Evolutionary conservation across 2,888 invertebrate genomes (phyloP).

Genomic region (Tholera decimalis): DNA sequence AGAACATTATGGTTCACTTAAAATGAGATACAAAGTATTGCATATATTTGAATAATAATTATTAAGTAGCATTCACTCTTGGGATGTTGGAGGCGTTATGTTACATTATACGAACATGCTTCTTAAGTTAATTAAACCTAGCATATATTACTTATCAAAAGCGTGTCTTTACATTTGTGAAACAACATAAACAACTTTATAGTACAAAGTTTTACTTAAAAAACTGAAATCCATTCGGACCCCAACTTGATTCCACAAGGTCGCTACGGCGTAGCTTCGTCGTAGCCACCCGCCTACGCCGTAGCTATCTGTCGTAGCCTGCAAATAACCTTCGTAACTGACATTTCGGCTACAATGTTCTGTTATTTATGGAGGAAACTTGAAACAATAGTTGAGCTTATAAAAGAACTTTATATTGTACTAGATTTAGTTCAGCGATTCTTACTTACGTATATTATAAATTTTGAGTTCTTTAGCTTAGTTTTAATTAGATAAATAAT

Average conservation of each 20-base stretch:
- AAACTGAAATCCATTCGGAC: constrained; percentile 13
- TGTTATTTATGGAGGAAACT: constrained; percentile 11
- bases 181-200: too few relatives aligned
- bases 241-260: constrained; percentile 18
- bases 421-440: constrained; percentile 10
- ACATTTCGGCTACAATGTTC: constrained; percentile 45
- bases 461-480: too few relatives aligned
- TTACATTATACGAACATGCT: too few relatives aligned
- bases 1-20: too few relatives aligned
- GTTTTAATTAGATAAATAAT: too few relatives aligned
- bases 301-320: constrained; percentile 54
- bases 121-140: too few relatives aligned
- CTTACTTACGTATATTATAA: not conserved
- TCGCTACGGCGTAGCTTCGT: constrained; percentile 60
- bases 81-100: too few relatives aligned
- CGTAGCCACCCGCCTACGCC: constrained; percentile 62
- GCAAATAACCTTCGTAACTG: constrained; percentile 29
- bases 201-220: constrained; percentile 1
- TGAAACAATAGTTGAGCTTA: constrained; percentile 29
- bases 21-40: too few relatives aligned
- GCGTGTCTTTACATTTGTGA: too few relatives aligned
- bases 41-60: too few relatives aligned
- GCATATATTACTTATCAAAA: too few relatives aligned
- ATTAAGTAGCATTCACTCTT: too few relatives aligned
- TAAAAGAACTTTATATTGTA: constrained; percentile 22